Evolutionary conservation across 2,888 invertebrate genomes (phyloP), one percentile per base, ranked within the genome.

Genomic region (Physocephala rufipes): DNA sequence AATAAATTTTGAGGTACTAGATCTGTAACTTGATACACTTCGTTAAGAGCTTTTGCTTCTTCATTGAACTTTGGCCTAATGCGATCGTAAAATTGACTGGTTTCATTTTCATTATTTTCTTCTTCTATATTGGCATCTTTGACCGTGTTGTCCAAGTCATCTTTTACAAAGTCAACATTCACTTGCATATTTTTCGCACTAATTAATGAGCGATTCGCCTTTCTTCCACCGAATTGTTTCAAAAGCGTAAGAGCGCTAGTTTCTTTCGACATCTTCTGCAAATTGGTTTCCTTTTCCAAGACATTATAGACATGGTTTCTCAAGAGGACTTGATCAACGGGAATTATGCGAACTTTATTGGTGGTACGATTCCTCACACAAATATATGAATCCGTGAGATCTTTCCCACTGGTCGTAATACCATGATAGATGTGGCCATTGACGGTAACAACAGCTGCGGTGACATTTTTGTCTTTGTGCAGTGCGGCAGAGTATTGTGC

Each of bases 181-280:
- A 85, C 78, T 74, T 78, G 77, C 80, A 83, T 84, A 66, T 82
- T 77, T 53, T 85, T 80, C 1, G 67, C 73, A 36, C 80, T 83
- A 24, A 78, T 76, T 1, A 81, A 64, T 61, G 36, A 77, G 7
- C 83, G 81, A 1, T 79, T 76, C 0, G 82, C 80, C 58, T 77
- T 82, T 9, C 84, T 81, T 0, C 85, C 84, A 15, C 86, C 83
- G 66, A 84, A 86, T 45, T 82, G 79, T 19, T 83, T 84, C 1
- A 83, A 72, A 1, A 82, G 55, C n/a, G 78, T 75, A 28, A 77
- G 78, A 15, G 63, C 76, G 0, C 80, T 78, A 13, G 73, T 71
- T 19, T 82, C 79, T 15, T 78, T 77, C 26, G 76, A 78, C 2
- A 80, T 49, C n/a, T 74, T 63, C 2, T 73, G 74, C 9, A 71